These are phyloP conservation scores for Pipistrellus kuhlii DNA, from an alignment of 2,797 vertebrate genomes.

Conservation along the genomic window DNA sequence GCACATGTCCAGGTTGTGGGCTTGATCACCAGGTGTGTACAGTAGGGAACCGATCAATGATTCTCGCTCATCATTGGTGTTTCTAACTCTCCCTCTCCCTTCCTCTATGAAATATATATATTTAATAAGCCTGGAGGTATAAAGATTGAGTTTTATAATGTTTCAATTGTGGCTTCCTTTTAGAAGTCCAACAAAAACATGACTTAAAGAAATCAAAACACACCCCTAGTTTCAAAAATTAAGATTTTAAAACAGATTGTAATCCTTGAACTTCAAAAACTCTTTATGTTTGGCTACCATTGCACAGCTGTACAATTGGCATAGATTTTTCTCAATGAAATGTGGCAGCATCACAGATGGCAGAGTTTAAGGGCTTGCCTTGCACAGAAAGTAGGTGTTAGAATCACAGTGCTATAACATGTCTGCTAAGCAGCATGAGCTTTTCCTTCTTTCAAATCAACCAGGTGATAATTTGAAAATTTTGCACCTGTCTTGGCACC, in stretches of 20 bases:
- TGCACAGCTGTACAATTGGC: neutral
- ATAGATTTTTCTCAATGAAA: slow-evolving; percentile 22
- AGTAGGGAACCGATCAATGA: too few species aligned
- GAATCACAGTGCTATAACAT: neutral
- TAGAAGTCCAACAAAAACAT: neutral
- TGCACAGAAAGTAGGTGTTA: slow-evolving; percentile 40
- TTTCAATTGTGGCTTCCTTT: neutral
- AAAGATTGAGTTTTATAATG: neutral
- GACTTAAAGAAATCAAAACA: neutral
- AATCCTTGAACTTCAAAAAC: neutral
- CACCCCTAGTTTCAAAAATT: neutral
- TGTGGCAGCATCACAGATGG: slow-evolving; percentile 11
- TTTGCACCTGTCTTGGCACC: slow-evolving; percentile 62
- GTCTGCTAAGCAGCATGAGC: slow-evolving; percentile 29
- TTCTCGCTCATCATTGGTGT: too few species aligned
- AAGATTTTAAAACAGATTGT: neutral
- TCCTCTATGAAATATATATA: too few species aligned
- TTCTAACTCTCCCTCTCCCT: too few species aligned
- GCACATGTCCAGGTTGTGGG: too few species aligned
- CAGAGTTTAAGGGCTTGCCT: slow-evolving; percentile 58
- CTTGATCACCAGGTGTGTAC: too few species aligned
- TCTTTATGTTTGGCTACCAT: neutral
- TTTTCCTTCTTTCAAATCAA: slow-evolving; percentile 70
- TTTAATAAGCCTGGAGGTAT: neutral
- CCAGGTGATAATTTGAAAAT: slow-evolving; percentile 78